These are phyloP conservation scores for Tauraco hartlaubi DNA, from an alignment of 2,797 vertebrate genomes.

Conservation along the genomic window DNA sequence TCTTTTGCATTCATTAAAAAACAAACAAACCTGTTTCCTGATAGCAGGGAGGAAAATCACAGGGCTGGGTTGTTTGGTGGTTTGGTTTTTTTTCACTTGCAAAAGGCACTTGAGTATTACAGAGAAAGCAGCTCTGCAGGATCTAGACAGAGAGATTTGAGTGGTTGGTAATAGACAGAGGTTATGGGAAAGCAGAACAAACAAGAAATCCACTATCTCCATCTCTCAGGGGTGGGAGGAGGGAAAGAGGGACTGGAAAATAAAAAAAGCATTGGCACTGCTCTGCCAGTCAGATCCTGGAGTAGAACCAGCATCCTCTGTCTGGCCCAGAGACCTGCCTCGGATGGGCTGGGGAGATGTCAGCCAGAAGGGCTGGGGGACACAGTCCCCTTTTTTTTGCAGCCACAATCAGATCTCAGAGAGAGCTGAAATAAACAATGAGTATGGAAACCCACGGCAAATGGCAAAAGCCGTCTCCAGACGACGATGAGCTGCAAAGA, in stretches of 20 bases:
- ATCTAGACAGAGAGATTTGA: background rate
- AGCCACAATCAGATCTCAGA: background rate
- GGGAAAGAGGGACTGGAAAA: background rate
- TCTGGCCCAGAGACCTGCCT: background rate
- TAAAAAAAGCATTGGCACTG: background rate
- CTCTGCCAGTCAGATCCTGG: background rate
- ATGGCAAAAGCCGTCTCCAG: background rate
- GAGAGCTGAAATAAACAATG: background rate
- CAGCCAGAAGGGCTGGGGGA: background rate
- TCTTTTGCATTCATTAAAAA: conserved; percentile 65
- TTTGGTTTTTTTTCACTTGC: background rate
- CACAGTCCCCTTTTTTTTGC: background rate
- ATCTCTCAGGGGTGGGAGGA: background rate
- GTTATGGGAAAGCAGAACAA: conserved; percentile 2
- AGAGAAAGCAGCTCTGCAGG: background rate
- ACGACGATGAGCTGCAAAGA: conserved; percentile 26
- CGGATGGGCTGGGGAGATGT: background rate
- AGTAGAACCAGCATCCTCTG: background rate
- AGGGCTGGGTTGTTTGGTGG: background rate
- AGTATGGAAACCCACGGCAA: background rate
- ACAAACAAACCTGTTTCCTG: conserved; percentile 70
- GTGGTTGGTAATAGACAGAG: background rate
- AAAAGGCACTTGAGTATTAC: conserved; percentile 13
- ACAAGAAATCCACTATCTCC: conserved; percentile 8
- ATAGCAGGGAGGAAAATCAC: conserved; percentile 53